Percentiles rank a stretch among this genome's conserved stretches.
Evolutionary conservation across 2,113 vertebrate species (phyloP).

Genomic region (Platanista minor): DNA sequence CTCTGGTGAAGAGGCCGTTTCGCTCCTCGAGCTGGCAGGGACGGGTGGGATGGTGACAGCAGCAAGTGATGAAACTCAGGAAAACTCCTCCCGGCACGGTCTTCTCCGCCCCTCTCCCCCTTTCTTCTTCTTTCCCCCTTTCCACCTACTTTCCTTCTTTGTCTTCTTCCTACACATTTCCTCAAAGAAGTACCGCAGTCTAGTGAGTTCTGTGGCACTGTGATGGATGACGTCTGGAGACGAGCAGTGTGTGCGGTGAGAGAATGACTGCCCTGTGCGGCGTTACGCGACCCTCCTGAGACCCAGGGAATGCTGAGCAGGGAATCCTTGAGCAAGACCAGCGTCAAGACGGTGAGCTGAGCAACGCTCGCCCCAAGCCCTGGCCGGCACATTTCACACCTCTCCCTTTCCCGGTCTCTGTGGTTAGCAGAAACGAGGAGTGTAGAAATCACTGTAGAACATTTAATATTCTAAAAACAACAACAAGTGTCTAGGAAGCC

Average conservation of each 20-base stretch:
- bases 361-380: rapidly evolving
- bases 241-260: background rate
- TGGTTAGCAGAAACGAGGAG: background rate
- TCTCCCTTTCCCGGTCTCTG: background rate
- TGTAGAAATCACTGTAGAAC: background rate
- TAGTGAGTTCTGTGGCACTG: background rate
- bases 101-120: background rate
- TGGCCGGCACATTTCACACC: background rate
- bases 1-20: background rate
- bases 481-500: background rate
- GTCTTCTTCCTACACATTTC: background rate
- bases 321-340: rapidly evolving
- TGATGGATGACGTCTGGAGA: background rate
- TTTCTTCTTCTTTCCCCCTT: background rate
- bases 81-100: rapidly evolving
- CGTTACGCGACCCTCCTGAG: background rate
- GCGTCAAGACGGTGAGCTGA: rapidly evolving
- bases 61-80: background rate
- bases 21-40: rapidly evolving
- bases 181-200: background rate
- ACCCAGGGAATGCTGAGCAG: rapidly evolving
- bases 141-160: background rate
- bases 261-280: rapidly evolving
- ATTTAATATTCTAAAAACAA: background rate
- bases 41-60: rapidly evolving